Evolutionary conservation across 1,140 invertebrate genomes (phyloP).

Genomic region (Tetramorium simillimum): DNA sequence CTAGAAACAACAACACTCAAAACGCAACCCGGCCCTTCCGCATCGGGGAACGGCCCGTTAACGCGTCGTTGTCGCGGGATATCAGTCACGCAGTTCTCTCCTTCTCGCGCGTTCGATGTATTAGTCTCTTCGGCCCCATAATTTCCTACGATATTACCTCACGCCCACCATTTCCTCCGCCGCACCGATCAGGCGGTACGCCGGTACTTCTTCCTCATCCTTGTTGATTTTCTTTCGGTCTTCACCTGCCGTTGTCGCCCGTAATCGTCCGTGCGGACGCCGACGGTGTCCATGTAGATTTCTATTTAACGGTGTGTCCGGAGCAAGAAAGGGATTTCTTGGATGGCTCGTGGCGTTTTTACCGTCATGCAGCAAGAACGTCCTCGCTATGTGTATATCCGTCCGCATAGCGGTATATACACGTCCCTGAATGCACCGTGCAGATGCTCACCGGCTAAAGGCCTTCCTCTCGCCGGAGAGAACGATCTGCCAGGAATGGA

Average conservation of each 20-base stretch:
- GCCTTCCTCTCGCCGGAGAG: constrained; percentile 65
- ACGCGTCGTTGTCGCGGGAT: constrained; percentile 33
- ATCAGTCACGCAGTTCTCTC: constrained; percentile 35
- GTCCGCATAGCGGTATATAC: constrained; percentile 72
- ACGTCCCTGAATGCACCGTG: constrained; percentile 70
- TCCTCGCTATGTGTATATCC: constrained; percentile 63
- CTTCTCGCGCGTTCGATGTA: constrained; percentile 15
- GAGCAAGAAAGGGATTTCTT: constrained; percentile 67
- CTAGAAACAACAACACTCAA: constrained; percentile 21
- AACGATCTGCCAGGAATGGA: constrained; percentile 78
- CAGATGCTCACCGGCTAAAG: constrained; percentile 72
- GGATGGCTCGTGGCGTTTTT: constrained; percentile 55
- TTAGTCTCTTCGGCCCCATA: constrained; percentile 30
- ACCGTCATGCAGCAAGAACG: constrained; percentile 58
- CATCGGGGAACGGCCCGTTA: constrained; percentile 4
- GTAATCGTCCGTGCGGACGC: constrained; percentile 3
- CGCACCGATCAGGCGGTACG: neutral
- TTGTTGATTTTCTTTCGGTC: constrained; percentile 51
- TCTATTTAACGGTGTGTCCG: constrained; percentile 62
- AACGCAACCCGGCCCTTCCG: constrained; percentile 21
- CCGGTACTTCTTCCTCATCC: constrained; percentile 4
- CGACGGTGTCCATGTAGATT: constrained; percentile 50
- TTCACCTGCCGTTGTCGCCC: constrained; percentile 51
- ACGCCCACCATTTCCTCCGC: constrained; percentile 53
- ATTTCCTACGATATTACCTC: constrained; percentile 53